phyloP scores from a whole-genome alignment of 92 coral and sea anemone species.

The Porites lobata region DNA sequence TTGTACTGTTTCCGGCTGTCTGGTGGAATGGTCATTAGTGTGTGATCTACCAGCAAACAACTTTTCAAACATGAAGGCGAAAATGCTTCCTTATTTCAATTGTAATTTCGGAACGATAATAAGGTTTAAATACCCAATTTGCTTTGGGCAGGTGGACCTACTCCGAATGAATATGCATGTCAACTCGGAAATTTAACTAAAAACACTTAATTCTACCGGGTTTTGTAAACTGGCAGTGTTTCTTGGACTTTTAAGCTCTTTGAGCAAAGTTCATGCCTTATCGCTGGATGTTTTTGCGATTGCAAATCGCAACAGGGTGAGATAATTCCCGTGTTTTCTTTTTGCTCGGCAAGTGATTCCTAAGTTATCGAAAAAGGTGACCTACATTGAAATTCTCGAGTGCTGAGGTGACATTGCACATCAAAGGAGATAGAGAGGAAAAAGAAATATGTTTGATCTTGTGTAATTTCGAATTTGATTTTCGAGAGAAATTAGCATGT shows the following conservation, averaged over 20 bases:
- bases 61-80: constrained; percentile 75
- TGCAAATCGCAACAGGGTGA: constrained; percentile 31
- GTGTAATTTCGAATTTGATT: constrained; percentile 66
- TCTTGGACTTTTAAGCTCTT: constrained; percentile 51
- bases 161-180: constrained; percentile 78
- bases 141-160: constrained; percentile 75
- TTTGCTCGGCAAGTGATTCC: constrained; percentile 31
- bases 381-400: constrained; percentile 55
- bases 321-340: neutral
- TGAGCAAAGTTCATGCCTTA: constrained; percentile 46
- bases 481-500: constrained; percentile 77
- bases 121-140: constrained; percentile 98
- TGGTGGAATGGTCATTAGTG: constrained; percentile 75
- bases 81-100: constrained; percentile 90
- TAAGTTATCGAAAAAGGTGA: constrained; percentile 23
- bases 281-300: constrained; percentile 34
- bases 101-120: constrained; percentile 90
- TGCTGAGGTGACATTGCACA: constrained; percentile 35
- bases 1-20: constrained; percentile 76
- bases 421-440: constrained; percentile 6
- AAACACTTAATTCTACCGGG: constrained; percentile 60
- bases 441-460: constrained; percentile 61
- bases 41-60: constrained; percentile 75
- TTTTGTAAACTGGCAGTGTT: constrained; percentile 64
- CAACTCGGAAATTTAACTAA: constrained; percentile 68